Conservation (phyloP, 2,888 invertebrate genomes). For the Trichopoda pennipes region DNA sequence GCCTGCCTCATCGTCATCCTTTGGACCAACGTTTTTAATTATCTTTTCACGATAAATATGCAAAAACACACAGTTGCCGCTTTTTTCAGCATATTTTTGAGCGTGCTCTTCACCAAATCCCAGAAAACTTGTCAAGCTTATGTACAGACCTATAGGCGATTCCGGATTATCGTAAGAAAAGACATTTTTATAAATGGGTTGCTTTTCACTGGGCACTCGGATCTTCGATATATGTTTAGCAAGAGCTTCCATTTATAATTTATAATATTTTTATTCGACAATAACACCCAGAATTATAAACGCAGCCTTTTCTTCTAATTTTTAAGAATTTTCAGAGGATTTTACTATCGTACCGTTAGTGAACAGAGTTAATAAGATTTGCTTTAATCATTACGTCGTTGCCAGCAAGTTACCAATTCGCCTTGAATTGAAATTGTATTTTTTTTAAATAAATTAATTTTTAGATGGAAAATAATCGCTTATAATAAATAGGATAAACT, state of each 20-base stretch:
- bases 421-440: no score
- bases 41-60: conserved; percentile 89
- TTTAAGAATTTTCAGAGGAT: conserved; percentile 24
- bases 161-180: conserved; percentile 98
- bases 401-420: no score
- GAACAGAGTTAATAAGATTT: no score
- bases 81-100: conserved; percentile 88
- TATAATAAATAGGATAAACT: no score
- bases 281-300: background rate
- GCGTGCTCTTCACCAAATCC: conserved; percentile 93
- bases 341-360: no score
- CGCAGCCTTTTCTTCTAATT: conserved; percentile 1
- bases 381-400: background rate
- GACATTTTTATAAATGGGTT: conserved; percentile 93
- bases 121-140: conserved; percentile 91
- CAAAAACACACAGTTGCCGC: conserved; percentile 91
- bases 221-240: conserved; percentile 78
- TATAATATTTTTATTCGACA: background rate
- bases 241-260: conserved; percentile 69
- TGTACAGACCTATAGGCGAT: conserved; percentile 91
- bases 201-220: conserved; percentile 76
- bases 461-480: no score
- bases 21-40: conserved; percentile 73
- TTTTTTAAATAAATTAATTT: no score
- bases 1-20: conserved; percentile 86